These are phyloP conservation scores for Hyperoplus immaculatus DNA, from an alignment of 2,797 vertebrate genomes.

Conservation along the genomic window DNA sequence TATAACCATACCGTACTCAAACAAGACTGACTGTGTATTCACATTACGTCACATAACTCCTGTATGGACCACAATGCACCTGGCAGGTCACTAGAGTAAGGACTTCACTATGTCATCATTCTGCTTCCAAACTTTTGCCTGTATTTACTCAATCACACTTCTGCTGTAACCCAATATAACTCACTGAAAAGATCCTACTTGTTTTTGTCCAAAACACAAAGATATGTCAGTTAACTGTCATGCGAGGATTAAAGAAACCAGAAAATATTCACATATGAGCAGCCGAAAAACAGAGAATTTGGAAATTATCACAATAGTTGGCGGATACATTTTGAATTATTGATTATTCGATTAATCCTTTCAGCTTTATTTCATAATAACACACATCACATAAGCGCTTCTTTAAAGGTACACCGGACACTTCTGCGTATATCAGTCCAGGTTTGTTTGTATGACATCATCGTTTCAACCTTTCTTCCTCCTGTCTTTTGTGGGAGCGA, in stretches of 20 bases:
- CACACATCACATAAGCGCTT: not conserved
- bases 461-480: conserved; percentile 56
- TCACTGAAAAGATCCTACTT: not conserved
- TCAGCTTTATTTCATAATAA: conserved; percentile 21
- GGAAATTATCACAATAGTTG: too few species aligned
- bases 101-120: conserved; percentile 42
- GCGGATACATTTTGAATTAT: too few species aligned
- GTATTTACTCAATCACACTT: not conserved
- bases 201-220: too few species aligned
- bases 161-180: not conserved
- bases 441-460: conserved; percentile 64
- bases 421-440: conserved; percentile 19
- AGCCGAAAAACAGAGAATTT: too few species aligned
- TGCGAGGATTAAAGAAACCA: too few species aligned
- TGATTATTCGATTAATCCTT: too few species aligned
- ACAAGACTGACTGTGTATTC: not conserved
- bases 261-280: too few species aligned
- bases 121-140: too few species aligned
- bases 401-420: conserved; percentile 30
- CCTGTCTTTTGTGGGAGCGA: conserved; percentile 59
- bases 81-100: conserved; percentile 94
- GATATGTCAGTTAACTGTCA: too few species aligned
- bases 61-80: conserved; percentile 86
- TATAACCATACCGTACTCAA: too few species aligned
- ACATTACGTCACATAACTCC: not conserved